Percentiles rank a stretch among this genome's conserved stretches.
Evolutionary conservation across 2,888 invertebrate genomes (phyloP).

Genomic region (Lithophane leautieri): DNA sequence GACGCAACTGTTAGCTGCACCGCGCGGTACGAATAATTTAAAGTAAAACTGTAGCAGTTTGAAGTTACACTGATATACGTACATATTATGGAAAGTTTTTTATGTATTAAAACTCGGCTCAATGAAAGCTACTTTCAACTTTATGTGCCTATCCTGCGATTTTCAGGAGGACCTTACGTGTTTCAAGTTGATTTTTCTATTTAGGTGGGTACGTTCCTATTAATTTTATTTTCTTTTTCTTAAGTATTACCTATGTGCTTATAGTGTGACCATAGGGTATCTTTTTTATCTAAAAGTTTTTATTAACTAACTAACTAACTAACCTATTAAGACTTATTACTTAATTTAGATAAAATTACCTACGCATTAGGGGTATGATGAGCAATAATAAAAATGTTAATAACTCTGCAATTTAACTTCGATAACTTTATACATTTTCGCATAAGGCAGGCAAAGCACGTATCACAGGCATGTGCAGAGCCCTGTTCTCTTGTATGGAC

Average conservation of each 20-base stretch:
- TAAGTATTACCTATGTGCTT: neutral
- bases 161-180: neutral
- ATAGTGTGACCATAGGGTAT: neutral
- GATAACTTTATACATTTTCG: slow-evolving; percentile 39
- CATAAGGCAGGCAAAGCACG: slow-evolving; percentile 47
- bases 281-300: neutral
- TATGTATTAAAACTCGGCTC: neutral
- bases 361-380: neutral
- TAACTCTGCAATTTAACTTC: slow-evolving; percentile 22
- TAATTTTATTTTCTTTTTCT: neutral
- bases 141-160: neutral
- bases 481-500: slow-evolving; percentile 24
- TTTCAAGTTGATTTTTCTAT: neutral
- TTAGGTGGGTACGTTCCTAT: neutral
- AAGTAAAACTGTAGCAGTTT: slow-evolving; percentile 13
- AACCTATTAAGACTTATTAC: neutral
- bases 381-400: slow-evolving; percentile 1
- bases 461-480: slow-evolving; percentile 48
- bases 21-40: slow-evolving; percentile 38
- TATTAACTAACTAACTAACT: too few relatives aligned
- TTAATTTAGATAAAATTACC: slow-evolving; percentile 14
- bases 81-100: too few relatives aligned
- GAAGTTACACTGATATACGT: neutral
- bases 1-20: slow-evolving; percentile 58
- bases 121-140: neutral